Evolutionary conservation across 2,113 vertebrate species (phyloP).

Genomic region (Haemorhous mexicanus): DNA sequence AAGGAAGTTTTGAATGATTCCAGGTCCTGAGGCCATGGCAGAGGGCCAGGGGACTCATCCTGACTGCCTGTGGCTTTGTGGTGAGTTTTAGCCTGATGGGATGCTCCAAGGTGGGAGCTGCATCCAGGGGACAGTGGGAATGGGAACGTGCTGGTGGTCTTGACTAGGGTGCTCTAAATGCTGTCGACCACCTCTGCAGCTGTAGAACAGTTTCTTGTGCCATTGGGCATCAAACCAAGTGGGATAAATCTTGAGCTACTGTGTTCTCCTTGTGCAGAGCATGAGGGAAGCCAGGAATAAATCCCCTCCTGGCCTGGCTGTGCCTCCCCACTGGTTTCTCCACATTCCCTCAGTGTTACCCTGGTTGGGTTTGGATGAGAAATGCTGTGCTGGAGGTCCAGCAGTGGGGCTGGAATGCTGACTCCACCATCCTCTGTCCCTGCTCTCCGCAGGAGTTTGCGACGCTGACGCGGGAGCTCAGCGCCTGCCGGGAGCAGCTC

Average conservation of each 20-base stretch:
- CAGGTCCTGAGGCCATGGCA: neutral
- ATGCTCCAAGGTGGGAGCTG: neutral
- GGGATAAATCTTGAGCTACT: neutral
- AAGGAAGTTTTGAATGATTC: neutral
- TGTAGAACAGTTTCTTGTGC: neutral
- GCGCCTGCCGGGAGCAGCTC: conserved; percentile 92
- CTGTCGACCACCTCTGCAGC: neutral
- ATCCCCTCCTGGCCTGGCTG: neutral
- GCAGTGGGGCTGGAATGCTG: neutral
- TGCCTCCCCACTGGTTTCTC: neutral
- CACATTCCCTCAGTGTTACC: accelerated
- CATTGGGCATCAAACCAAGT: neutral
- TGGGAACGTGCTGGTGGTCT: neutral
- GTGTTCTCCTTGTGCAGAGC: neutral
- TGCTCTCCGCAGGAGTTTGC: conserved; percentile 86
- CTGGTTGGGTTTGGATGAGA: neutral
- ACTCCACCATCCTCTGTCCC: accelerated
- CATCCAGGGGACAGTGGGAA: neutral
- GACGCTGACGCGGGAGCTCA: conserved; percentile 94
- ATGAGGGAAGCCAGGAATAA: neutral
- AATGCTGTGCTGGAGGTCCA: neutral
- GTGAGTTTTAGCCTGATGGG: neutral
- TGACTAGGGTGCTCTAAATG: neutral
- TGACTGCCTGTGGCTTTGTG: neutral
- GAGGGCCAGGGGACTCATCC: neutral